Evolutionary conservation across 2,888 invertebrate species (phyloP).

Genomic region (Galerucella pusilla): DNA sequence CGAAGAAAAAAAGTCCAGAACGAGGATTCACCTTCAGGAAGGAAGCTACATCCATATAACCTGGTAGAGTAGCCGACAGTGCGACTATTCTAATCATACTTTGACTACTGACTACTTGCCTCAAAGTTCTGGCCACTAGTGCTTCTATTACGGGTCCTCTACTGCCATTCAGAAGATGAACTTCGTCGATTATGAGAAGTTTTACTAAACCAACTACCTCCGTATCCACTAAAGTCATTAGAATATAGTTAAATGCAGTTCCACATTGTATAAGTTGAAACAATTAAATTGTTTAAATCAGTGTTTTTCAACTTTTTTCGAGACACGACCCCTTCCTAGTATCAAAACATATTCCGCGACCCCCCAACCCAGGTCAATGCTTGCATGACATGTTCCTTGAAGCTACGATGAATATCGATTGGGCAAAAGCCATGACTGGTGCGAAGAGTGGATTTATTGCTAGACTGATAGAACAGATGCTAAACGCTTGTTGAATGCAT

Average conservation of each 20-base stretch:
- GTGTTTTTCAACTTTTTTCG: too few species aligned
- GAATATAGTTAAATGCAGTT: neutral
- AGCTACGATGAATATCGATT: too few species aligned
- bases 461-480: too few species aligned
- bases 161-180: conserved; percentile 96
- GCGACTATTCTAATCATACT: conserved; percentile 98
- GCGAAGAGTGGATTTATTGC: too few species aligned
- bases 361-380: too few species aligned
- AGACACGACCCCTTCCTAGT: too few species aligned
- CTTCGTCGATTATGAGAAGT: conserved; percentile 95
- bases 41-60: conserved; percentile 94
- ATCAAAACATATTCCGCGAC: too few species aligned
- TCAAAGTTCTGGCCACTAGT: conserved; percentile 92
- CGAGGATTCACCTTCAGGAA: conserved; percentile 95
- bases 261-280: too few species aligned
- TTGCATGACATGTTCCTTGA: too few species aligned
- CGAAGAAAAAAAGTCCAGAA: conserved; percentile 93
- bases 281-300: too few species aligned
- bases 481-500: too few species aligned
- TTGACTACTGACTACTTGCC: conserved; percentile 91
- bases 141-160: conserved; percentile 98
- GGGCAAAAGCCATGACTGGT: too few species aligned
- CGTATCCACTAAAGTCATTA: conserved; percentile 75
- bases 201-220: conserved; percentile 91
- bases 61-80: conserved; percentile 96